These are phyloP conservation scores for Xestia c-nigrum DNA, from an alignment of 2,888 invertebrate species.

Conservation along the genomic window DNA sequence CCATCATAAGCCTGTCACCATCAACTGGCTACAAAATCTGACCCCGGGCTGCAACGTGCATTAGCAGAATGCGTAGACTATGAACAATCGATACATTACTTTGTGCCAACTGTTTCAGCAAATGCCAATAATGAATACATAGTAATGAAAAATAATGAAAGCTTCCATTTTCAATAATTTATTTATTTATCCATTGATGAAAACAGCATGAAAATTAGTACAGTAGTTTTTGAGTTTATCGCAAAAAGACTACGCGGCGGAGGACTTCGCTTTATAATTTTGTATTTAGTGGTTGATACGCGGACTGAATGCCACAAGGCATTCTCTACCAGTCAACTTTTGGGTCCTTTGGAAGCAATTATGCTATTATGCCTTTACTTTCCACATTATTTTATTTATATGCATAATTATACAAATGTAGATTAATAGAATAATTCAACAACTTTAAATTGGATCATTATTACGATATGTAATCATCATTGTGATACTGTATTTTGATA, in stretches of 20 bases:
- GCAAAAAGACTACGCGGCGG: no score
- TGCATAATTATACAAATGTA: not conserved
- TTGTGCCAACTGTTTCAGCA: not conserved
- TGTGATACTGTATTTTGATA: not conserved
- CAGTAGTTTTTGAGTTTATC: no score
- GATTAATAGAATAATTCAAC: not conserved
- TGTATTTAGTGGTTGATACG: no score
- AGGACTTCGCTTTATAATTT: no score
- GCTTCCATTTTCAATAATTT: not conserved
- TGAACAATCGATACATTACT: not conserved
- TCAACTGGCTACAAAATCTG: not conserved
- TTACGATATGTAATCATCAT: not conserved
- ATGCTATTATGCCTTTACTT: not conserved
- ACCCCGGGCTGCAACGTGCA: not conserved
- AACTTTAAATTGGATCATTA: not conserved
- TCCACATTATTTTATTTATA: no score
- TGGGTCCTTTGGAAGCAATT: no score
- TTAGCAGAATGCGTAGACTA: not conserved
- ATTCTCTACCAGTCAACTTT: no score
- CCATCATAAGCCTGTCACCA: no score
- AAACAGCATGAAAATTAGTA: no score
- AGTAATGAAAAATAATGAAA: not conserved
- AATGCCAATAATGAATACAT: not conserved
- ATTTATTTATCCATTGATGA: not conserved
- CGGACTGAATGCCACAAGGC: no score